Evolutionary conservation across 2,888 invertebrate species (phyloP), one percentile per base, ranked within the genome.

Genomic region (Philonicus albiceps): DNA sequence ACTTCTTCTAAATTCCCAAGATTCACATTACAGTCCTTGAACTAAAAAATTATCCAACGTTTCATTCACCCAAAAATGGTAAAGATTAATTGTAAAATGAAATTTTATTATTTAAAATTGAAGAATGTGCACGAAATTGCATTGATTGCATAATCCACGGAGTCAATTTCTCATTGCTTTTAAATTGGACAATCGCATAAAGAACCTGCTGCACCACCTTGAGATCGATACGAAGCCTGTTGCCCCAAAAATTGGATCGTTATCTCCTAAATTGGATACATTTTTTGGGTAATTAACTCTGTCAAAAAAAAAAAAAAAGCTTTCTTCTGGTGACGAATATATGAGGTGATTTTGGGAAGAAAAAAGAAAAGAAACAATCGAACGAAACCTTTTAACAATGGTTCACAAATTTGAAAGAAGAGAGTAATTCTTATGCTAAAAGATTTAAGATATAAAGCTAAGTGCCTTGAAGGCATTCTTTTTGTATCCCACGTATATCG

Each of bases 401-500:
- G 72, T 22, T 64, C 34, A 22, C 30, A 53, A 22, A 72, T 73
- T n/a, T 43, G 40, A 19, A 84, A 73, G 73, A 73, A 73, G 43
- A 84, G 22, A 78, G 72, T 78, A 11, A 86, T 86, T 86, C 86
- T 86, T 86, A 73, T 80, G 80, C 64, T 72, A 74, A 75, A 75
- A 55, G 55, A 16, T 43, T 11, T 11, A 27, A 87, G 86, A 87
- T 76, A 87, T 76, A 86, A 80, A 86, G 80, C 73, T 86, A 86
- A 73, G 5, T 43, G 73, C 87, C 87, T 87, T 85, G 86, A 78
- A 86, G 78, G 84, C 86, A 86, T 83, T 86, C 87, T 87, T 43
- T 86, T 86, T 73, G 86, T 87, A n/a, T 86, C 86, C 87, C 86
- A 84, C 87, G 88, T 87, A 88, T 64, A 86, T 87, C 88, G 88